Evolutionary conservation across 2,113 vertebrate species (phyloP).

Genomic region (Xerus inauris): DNA sequence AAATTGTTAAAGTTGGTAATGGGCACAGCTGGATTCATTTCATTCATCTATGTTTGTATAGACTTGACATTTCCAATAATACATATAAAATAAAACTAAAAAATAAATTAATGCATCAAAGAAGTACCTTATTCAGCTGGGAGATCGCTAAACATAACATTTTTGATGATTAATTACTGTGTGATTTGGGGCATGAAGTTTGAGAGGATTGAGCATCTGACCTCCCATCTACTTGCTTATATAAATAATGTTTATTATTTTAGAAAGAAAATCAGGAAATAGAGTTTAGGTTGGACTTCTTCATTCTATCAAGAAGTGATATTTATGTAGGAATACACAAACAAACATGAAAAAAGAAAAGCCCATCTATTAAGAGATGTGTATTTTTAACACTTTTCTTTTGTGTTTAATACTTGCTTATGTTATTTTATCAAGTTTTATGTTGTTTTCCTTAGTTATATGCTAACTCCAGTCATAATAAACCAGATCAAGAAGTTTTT

Average conservation of each 20-base stretch:
- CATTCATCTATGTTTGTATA: neutral
- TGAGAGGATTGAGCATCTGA: neutral
- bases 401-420: neutral
- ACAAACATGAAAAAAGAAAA: neutral
- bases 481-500: neutral
- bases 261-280: conserved; percentile 3
- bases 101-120: neutral
- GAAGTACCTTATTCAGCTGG: neutral
- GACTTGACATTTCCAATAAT: neutral
- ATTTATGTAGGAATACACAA: neutral
- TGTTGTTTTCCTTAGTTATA: neutral
- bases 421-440: neutral
- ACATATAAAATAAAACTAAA: neutral
- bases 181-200: neutral
- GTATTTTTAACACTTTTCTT: neutral
- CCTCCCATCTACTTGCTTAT: neutral
- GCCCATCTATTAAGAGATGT: neutral
- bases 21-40: neutral
- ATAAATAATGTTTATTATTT: neutral
- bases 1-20: neutral
- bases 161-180: neutral
- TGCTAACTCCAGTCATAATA: neutral
- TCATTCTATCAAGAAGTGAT: neutral
- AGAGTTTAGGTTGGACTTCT: neutral
- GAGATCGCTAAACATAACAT: neutral